A percentile compares a stretch with the other conserved stretches of the same genome.
Conservation (phyloP, 2,113 vertebrate species). For the Microtus pennsylvanicus region DNA sequence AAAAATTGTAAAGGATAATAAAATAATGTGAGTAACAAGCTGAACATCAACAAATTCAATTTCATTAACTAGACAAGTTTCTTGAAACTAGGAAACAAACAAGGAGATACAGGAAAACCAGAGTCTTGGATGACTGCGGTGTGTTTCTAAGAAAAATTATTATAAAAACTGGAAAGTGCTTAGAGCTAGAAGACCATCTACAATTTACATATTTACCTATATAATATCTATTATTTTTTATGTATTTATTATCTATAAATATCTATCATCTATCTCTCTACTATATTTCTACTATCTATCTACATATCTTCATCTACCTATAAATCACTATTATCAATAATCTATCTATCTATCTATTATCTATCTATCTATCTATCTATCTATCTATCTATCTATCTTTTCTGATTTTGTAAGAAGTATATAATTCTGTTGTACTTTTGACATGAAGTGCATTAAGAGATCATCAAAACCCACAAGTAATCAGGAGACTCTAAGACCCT, state of each 20-base stretch:
- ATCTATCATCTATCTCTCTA: background rate
- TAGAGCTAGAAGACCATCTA: background rate
- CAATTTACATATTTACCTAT: background rate
- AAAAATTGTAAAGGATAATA: background rate
- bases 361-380: background rate
- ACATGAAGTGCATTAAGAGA: background rate
- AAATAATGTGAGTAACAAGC: background rate
- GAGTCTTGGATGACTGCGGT: background rate
- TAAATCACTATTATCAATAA: background rate
- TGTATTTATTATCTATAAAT: background rate
- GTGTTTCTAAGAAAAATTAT: background rate
- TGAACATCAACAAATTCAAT: background rate
- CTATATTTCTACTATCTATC: background rate
- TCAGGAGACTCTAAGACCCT: no score
- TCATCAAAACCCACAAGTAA: background rate
- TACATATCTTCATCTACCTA: background rate
- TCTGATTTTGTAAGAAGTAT: no score
- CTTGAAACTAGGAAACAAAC: background rate
- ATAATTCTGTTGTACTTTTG: background rate
- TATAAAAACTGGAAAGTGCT: background rate
- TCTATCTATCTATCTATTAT: background rate
- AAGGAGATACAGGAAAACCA: background rate
- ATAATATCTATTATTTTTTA: background rate
- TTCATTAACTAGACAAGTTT: background rate
- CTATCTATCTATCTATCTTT: background rate